Percentiles rank a stretch among this genome's conserved stretches.
These are phyloP conservation scores for Zophobas atratus DNA, from an alignment of 1,140 invertebrate genomes.

Conservation along the genomic window DNA sequence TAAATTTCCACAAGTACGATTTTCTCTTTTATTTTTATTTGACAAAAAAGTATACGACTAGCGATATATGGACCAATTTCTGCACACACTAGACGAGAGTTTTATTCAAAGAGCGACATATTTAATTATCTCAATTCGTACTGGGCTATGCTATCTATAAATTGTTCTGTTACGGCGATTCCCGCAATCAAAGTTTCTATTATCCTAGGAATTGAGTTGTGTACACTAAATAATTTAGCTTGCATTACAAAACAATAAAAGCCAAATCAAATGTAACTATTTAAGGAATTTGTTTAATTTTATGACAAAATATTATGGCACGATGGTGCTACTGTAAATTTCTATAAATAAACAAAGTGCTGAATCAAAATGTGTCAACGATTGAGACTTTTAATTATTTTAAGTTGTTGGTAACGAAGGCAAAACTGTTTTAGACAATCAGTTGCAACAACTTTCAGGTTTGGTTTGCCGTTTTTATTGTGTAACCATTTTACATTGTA, in stretches of 20 bases:
- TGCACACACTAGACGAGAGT: not conserved
- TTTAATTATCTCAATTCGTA: constrained; percentile 3
- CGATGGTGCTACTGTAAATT: constrained; percentile 49
- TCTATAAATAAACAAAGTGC: constrained; percentile 48
- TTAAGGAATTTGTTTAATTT: constrained; percentile 41
- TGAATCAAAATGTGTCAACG: constrained; percentile 44
- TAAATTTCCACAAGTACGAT: too few species aligned
- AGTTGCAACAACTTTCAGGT: constrained; percentile 9
- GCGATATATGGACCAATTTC: not conserved
- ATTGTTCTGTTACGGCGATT: not conserved
- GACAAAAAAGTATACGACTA: constrained; percentile 14
- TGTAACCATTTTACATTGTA: constrained; percentile 28
- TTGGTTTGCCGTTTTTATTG: constrained; percentile 36
- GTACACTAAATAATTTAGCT: constrained; percentile 46
- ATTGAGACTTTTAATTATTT: constrained; percentile 25
- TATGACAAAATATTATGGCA: constrained; percentile 48
- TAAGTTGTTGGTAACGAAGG: constrained; percentile 49
- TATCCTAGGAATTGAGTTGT: constrained; percentile 46
- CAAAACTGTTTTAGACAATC: constrained; percentile 36
- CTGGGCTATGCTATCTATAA: constrained; percentile 8
- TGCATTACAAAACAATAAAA: constrained; percentile 44
- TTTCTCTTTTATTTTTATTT: not conserved
- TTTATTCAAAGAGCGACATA: constrained; percentile 24
- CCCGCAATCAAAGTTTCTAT: constrained; percentile 4
- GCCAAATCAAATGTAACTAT: constrained; percentile 33